Evolutionary conservation across 2,888 invertebrate species (phyloP).

Genomic region (Periphyllus acericola): DNA sequence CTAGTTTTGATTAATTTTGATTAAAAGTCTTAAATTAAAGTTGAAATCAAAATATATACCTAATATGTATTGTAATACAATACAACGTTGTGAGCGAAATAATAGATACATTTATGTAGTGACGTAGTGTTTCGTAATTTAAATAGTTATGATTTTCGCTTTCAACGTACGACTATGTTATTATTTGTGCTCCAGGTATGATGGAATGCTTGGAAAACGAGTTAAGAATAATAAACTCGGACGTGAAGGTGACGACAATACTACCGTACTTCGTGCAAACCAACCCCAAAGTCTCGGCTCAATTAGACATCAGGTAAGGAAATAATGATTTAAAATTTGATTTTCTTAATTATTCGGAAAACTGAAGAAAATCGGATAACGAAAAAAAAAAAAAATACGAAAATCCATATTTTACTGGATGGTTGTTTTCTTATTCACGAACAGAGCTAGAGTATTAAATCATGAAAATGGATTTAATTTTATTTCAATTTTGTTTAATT

Average conservation of each 20-base stretch:
- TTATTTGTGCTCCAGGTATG: slow-evolving; percentile 62
- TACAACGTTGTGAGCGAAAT: too few relatives aligned
- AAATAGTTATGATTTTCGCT: background rate
- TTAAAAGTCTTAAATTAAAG: too few relatives aligned
- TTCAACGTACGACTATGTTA: background rate
- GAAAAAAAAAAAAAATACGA: background rate
- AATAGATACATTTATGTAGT: too few relatives aligned
- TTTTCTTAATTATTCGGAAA: background rate
- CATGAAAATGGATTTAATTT: too few relatives aligned
- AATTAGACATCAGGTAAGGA: slow-evolving; percentile 60
- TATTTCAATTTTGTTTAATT: too few relatives aligned
- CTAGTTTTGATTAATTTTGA: too few relatives aligned
- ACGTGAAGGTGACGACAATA: slow-evolving; percentile 86
- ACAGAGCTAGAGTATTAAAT: too few relatives aligned
- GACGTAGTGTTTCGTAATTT: too few relatives aligned
- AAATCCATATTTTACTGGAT: too few relatives aligned
- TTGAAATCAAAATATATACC: too few relatives aligned
- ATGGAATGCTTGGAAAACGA: slow-evolving; percentile 63
- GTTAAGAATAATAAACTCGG: slow-evolving; percentile 68
- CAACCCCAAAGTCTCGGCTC: slow-evolving; percentile 71
- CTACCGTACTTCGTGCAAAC: slow-evolving; percentile 97
- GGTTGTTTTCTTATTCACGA: too few relatives aligned
- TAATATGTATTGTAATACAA: too few relatives aligned
- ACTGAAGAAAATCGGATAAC: background rate
- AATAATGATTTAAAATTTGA: background rate